Conservation (phyloP, 2,888 invertebrate genomes). For the Nomada ruficornis region DNA sequence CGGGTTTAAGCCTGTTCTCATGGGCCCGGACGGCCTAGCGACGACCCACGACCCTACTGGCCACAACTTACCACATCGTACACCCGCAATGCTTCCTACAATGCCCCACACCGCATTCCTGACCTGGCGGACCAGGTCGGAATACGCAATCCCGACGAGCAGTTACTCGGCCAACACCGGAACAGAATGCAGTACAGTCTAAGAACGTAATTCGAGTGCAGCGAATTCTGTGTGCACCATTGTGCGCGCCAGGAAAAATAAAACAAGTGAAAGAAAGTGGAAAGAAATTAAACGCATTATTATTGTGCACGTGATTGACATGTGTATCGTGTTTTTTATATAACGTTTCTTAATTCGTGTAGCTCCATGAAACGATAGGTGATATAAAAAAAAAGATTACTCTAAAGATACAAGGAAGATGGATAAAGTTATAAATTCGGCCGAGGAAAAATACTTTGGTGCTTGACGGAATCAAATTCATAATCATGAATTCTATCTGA, state of each 20-base stretch:
- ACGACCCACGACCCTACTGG: conserved; percentile 81
- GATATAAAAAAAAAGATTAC: background rate
- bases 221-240: background rate
- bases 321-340: no score
- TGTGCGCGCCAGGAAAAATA: no score
- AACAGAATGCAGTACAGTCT: conserved; percentile 45
- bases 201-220: background rate
- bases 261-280: background rate
- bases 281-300: background rate
- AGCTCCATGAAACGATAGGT: background rate
- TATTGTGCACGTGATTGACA: background rate
- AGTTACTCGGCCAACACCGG: conserved; percentile 38
- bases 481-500: background rate
- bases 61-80: conserved; percentile 80
- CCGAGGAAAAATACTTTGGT: background rate
- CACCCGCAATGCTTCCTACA: conserved; percentile 76
- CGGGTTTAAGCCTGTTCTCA: conserved; percentile 78
- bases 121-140: conserved; percentile 75
- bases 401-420: no score
- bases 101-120: conserved; percentile 70
- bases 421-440: no score
- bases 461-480: background rate
- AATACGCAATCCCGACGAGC: conserved; percentile 76
- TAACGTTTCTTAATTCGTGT: no score
- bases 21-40: conserved; percentile 79